Evolutionary conservation across 2,797 vertebrate genomes (phyloP).

Genomic region (Arnoldichthys spilopterus): DNA sequence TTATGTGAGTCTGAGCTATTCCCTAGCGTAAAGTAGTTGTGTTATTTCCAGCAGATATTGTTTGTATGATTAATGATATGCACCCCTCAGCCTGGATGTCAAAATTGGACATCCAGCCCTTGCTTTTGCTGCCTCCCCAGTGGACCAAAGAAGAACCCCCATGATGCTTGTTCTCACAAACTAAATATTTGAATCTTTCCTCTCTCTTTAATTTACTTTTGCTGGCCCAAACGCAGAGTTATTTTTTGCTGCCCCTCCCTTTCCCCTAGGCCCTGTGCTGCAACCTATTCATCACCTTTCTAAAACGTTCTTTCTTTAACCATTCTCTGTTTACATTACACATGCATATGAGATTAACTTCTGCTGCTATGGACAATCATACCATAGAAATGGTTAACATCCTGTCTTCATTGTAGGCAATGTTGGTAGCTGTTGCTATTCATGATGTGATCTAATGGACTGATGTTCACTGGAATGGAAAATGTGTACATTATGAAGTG

Average conservation of each 20-base stretch:
- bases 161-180: constrained; percentile 37
- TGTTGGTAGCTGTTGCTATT: constrained; percentile 16
- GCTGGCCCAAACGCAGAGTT: constrained; percentile 36
- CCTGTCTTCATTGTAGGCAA: constrained; percentile 38
- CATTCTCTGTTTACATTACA: constrained; percentile 35
- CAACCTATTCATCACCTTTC: constrained; percentile 45
- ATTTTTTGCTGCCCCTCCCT: constrained; percentile 17
- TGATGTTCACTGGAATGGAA: constrained; percentile 18
- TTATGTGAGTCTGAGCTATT: neutral
- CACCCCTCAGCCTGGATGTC: neutral
- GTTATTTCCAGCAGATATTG: neutral
- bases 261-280: constrained; percentile 5
- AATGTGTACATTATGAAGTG: neutral
- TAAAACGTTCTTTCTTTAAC: constrained; percentile 28
- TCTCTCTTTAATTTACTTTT: constrained; percentile 39
- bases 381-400: constrained; percentile 50
- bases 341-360: constrained; percentile 46
- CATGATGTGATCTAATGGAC: neutral
- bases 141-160: constrained; percentile 33
- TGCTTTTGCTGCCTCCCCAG: constrained; percentile 25
- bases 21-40: neutral
- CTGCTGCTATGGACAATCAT: constrained; percentile 20
- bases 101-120: neutral
- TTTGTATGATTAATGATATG: constrained; percentile 1
- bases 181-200: constrained; percentile 45